These are phyloP conservation scores for Drosophila lowei DNA, from an alignment of 1,140 invertebrate genomes.

Conservation along the genomic window DNA sequence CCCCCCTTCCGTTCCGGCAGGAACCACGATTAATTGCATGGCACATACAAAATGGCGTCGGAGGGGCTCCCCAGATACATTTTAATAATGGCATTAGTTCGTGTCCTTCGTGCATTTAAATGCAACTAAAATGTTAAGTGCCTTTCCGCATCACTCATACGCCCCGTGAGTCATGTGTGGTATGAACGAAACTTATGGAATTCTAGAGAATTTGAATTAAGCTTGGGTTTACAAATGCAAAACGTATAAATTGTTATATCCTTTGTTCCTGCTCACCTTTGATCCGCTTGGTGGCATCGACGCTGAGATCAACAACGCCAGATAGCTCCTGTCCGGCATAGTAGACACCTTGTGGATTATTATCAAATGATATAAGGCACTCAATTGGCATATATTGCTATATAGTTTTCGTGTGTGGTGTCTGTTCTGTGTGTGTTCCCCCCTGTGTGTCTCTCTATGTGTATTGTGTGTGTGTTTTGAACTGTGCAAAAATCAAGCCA, in stretches of 20 bases:
- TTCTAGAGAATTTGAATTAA: too few species aligned
- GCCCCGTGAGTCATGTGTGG: constrained; percentile 57
- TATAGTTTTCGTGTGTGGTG: constrained; percentile 44
- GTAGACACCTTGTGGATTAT: constrained; percentile 84
- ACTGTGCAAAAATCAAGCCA: constrained; percentile 72
- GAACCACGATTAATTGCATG: constrained; percentile 59
- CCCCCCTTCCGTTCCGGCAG: background rate
- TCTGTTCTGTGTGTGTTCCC: constrained; percentile 7
- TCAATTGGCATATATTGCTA: constrained; percentile 83
- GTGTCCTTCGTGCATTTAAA: constrained; percentile 53
- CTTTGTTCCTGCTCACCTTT: constrained; percentile 58
- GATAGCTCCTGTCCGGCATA: constrained; percentile 85
- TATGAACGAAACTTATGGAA: too few species aligned
- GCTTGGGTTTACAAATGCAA: too few species aligned
- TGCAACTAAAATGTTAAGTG: constrained; percentile 22
- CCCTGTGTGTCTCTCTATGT: constrained; percentile 17
- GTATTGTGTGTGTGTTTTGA: constrained; percentile 18
- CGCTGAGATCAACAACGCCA: constrained; percentile 83
- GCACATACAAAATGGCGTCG: constrained; percentile 46
- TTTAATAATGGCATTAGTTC: constrained; percentile 51
- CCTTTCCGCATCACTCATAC: constrained; percentile 52
- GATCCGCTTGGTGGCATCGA: constrained; percentile 79
- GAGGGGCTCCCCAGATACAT: constrained; percentile 23
- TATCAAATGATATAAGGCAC: constrained; percentile 84
- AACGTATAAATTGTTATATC: too few species aligned